These are phyloP conservation scores for Buceros bicornis DNA, from an alignment of 2,797 vertebrate genomes.

Conservation along the genomic window DNA sequence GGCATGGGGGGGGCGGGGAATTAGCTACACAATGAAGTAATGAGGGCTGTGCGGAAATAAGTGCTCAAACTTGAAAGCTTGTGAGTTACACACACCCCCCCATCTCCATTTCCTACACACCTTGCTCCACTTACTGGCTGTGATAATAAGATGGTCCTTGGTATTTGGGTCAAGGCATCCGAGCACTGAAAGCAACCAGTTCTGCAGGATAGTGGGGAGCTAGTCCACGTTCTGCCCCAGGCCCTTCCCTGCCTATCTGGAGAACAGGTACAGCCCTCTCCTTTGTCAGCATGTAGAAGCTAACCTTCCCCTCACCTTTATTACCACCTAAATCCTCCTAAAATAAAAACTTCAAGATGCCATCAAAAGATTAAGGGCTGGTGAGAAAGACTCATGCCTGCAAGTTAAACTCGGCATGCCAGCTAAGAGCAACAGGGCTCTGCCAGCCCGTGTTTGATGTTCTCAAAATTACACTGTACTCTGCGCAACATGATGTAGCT, in stretches of 20 bases:
- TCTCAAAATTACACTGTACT: neutral
- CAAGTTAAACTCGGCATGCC: neutral
- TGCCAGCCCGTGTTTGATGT: neutral
- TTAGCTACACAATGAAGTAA: neutral
- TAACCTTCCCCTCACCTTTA: neutral
- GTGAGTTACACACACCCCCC: accelerated
- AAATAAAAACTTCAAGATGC: neutral
- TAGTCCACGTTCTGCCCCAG: neutral
- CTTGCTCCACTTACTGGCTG: neutral
- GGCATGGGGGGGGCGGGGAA: neutral
- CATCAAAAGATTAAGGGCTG: neutral
- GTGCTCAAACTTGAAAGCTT: neutral
- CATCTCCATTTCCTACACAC: neutral
- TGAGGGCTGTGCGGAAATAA: neutral
- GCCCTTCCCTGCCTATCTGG: neutral
- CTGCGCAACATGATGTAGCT: neutral
- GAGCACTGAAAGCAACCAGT: neutral
- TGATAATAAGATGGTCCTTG: neutral
- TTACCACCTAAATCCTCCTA: neutral
- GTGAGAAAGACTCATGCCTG: neutral
- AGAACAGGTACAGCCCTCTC: neutral
- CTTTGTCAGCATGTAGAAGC: neutral
- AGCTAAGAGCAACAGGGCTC: neutral
- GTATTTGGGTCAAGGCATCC: neutral
- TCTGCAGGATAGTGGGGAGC: neutral